phyloP scores from a whole-genome alignment of 2,888 invertebrate genomes.

The Cybosia mesomella region DNA sequence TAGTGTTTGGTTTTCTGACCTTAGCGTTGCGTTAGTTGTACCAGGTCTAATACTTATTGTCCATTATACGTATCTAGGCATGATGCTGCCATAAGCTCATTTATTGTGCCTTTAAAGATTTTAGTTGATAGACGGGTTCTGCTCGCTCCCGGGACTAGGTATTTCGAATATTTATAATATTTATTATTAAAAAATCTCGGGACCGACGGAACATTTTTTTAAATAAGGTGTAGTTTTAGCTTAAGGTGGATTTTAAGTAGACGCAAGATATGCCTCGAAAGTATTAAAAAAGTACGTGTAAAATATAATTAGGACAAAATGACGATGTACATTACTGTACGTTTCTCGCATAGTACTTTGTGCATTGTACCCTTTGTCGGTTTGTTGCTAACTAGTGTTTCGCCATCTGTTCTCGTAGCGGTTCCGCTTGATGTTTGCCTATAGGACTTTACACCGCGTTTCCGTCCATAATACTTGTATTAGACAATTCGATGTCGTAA shows the following conservation, averaged over 20 bases:
- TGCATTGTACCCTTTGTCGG: constrained; percentile 82
- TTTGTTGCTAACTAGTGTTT: constrained; percentile 61
- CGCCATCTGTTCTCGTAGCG: constrained; percentile 44
- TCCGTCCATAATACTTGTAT: background rate
- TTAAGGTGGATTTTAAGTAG: constrained; percentile 74
- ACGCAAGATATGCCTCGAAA: constrained; percentile 81
- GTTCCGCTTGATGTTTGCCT: constrained; percentile 13
- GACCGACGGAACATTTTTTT: constrained; percentile 26
- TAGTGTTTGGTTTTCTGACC: constrained; percentile 61
- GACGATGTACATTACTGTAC: constrained; percentile 84
- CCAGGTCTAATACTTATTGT: constrained; percentile 62
- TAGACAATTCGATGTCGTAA: background rate
- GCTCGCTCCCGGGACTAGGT: constrained; percentile 48
- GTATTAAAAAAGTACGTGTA: constrained; percentile 84
- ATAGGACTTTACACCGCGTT: background rate
- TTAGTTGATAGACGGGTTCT: constrained; percentile 57
- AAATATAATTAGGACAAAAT: constrained; percentile 77
- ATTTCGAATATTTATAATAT: constrained; percentile 39
- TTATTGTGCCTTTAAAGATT: constrained; percentile 75
- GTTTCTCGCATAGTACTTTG: constrained; percentile 82
- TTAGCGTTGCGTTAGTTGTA: constrained; percentile 61
- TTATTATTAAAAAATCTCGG: constrained; percentile 26
- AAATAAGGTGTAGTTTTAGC: constrained; percentile 74
- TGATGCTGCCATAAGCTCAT: constrained; percentile 78
- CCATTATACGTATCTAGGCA: constrained; percentile 70